Evolutionary conservation across 2,888 invertebrate species (phyloP).

Genomic region (Adela reaumurella): DNA sequence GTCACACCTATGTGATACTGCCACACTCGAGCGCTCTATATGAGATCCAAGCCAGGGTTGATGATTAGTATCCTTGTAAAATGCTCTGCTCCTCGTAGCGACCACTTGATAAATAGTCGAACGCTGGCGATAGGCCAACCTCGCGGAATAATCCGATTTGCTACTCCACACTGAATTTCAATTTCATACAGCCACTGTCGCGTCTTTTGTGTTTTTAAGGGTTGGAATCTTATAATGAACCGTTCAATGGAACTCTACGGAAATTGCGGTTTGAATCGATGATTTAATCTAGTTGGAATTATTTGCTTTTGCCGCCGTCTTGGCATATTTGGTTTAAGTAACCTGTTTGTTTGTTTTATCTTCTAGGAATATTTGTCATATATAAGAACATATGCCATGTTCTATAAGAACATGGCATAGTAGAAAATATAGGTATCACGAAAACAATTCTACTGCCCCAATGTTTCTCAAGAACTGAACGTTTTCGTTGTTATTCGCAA

Average conservation of each 20-base stretch:
- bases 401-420: too few species aligned
- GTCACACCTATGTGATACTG: conserved; percentile 3
- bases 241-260: too few species aligned
- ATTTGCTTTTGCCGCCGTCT: too few species aligned
- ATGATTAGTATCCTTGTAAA: conserved; percentile 53
- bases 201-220: conserved; percentile 51
- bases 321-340: too few species aligned
- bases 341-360: too few species aligned
- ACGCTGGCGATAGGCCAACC: conserved; percentile 53
- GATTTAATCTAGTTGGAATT: too few species aligned
- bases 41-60: conserved; percentile 23
- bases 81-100: conserved; percentile 25
- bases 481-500: conserved; percentile 39
- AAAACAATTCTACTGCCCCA: too few species aligned
- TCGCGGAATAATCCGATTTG: conserved; percentile 55
- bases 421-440: too few species aligned
- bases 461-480: conserved; percentile 8
- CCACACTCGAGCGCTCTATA: conserved; percentile 19
- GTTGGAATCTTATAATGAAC: too few species aligned
- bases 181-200: conserved; percentile 31
- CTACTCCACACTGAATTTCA: conserved; percentile 30
- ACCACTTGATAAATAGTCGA: conserved; percentile 50
- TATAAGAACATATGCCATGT: too few species aligned
- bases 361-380: too few species aligned
- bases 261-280: too few species aligned